Evolutionary conservation across 2,888 invertebrate species (phyloP), one percentile per base, ranked within the genome.

Genomic region (Mythimna impura): DNA sequence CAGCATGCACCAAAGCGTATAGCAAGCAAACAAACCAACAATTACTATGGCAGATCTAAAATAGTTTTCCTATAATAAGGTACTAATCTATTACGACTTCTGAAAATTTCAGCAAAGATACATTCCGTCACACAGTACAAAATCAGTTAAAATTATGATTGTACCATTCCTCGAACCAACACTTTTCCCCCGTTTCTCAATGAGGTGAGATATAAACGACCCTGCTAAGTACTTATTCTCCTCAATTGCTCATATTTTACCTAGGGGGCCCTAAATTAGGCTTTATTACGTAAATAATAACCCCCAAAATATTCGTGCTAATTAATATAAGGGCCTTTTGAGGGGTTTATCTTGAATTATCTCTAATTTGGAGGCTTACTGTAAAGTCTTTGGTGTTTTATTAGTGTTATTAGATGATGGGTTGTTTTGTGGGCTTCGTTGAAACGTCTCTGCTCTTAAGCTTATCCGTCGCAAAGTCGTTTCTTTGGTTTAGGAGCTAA

Each of bases 281-380:
- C 94, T 95, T 95, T 95, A 95, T 95, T 94, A 93, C 92, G 93
- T 94, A 93, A 95, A 95, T 95, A 95, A 94, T 95, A 95, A 91
- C 94, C 94, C 94, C 91, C 93, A 93, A 93, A 95, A 95, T 96
- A 94, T 95, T 94, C 91, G 82, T 90, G 90, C 95, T 95, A 95
- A 95, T 96, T 95, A 96, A 95, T 95, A 94, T 94, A 94, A 94
- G 94, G 94, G 94, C 83, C 89, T 84, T 90, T 89, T 89, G 89
- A 90, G 89, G 89, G 90, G 91, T 90, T 90, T 90, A 85, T 83
- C 79, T 85, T 81, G 86, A 90, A 89, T 90, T 91, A 88, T 83
- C 85, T 88, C 58, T 68, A 76, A 80, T 80, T 76, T 80, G 66
- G 58, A 66, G 85, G 88, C 89, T 90, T 89, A 88, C 88, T 87